Evolutionary conservation across 2,797 vertebrate species (phyloP), one percentile per base, ranked within the genome.

Genomic region (Tragelaphus eurycerus): DNA sequence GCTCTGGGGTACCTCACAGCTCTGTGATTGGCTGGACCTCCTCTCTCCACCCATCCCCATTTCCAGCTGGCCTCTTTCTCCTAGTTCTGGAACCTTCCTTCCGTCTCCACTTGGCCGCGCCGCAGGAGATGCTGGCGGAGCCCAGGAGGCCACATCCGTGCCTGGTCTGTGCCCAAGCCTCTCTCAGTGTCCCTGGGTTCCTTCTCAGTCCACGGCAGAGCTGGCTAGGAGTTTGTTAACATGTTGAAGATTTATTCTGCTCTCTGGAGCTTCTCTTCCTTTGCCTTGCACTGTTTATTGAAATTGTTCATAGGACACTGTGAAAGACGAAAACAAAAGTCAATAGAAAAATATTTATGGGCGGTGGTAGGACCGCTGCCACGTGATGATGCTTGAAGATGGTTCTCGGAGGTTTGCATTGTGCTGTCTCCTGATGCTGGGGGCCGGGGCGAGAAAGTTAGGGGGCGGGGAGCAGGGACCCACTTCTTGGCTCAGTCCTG

Each of bases 181-280:
- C 0, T 6, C 84, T 94, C 90, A 86, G 96, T 95, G 97, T 97
- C 67, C 90, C 84, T 71, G 38, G 96, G 95, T 3, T 71, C 95
- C 92, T 60, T 89, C 27, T 97, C 93, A 97, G 95, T 94, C 95
- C 86, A 84, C 7, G 52, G 89, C 95, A 76, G 95, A 98, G 94
- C 4, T 97, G 98, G 98, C 98, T 86, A 90, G 91, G 84, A 90
- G 81, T 50, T 48, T 4, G 93, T 96, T 98, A 97, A 96, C 98
- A 84, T 98, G 97, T 98, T 97, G 97, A 96, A 98, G 98, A 98
- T 98, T 98, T 97, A 98, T 98, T 98, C 98, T 98, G 98, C 97
- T 98, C 98, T 97, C 98, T 92, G 97, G 96, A 98, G 98, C 98
- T 98, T 96, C 95, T 97, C 95, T 98, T 98, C 97, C 98, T 98